These are phyloP conservation scores for Ellobius talpinus DNA, from an alignment of 2,113 vertebrate genomes.

Conservation along the genomic window DNA sequence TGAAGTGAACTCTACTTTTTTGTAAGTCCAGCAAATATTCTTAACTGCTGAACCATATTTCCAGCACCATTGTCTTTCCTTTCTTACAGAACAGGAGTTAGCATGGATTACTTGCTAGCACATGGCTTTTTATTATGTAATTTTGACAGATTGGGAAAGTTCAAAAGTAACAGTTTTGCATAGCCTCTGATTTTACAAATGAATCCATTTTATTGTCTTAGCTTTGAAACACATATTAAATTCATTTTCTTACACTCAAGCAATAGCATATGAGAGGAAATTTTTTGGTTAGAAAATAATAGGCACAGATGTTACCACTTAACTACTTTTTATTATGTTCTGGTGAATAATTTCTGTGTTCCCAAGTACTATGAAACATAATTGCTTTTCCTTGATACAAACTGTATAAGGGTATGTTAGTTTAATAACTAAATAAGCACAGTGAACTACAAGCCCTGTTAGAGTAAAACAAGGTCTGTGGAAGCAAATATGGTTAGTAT, in stretches of 20 bases:
- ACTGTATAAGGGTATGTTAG: not conserved
- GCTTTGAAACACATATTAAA: not conserved
- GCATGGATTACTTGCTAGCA: not conserved
- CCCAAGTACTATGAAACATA: not conserved
- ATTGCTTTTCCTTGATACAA: not conserved
- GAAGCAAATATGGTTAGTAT: constrained; percentile 2
- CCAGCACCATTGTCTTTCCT: not conserved
- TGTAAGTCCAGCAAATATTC: not conserved
- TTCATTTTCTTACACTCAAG: not conserved
- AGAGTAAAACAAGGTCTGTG: not conserved
- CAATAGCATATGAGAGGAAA: not conserved
- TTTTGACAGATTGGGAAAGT: not conserved
- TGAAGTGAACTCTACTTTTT: not conserved
- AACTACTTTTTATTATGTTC: not conserved
- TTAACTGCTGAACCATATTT: not conserved
- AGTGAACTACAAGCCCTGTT: not conserved
- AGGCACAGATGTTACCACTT: not conserved
- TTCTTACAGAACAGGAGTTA: too few relatives aligned
- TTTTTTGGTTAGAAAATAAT: not conserved
- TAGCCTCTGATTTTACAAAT: constrained; percentile 18
- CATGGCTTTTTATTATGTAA: not conserved
- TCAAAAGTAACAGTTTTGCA: not conserved
- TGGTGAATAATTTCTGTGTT: not conserved
- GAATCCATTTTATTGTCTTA: fast-evolving
- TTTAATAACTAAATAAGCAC: constrained; percentile 7